A percentile compares a stretch with the other conserved stretches of the same genome.
Evolutionary conservation across 2,113 vertebrate genomes (phyloP).

Genomic region (Anarhynchus alexandrinus): DNA sequence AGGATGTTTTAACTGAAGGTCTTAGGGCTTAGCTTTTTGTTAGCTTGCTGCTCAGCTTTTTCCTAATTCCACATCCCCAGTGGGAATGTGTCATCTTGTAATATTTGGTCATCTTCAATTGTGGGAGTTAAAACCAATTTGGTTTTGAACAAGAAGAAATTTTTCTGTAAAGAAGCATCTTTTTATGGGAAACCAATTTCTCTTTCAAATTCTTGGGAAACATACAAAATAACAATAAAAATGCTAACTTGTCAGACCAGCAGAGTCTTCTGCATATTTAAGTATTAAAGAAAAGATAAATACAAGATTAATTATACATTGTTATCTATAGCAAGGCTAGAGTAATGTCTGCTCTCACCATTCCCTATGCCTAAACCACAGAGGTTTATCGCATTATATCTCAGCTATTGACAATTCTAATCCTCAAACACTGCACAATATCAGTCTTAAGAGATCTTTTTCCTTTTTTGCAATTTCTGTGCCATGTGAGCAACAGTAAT

Average conservation of each 20-base stretch:
- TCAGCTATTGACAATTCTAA: neutral
- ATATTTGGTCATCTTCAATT: neutral
- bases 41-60: neutral
- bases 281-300: neutral
- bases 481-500: neutral
- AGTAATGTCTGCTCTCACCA: neutral
- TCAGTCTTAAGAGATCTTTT: neutral
- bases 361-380: neutral
- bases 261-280: neutral
- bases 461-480: neutral
- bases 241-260: neutral
- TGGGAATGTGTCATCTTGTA: neutral
- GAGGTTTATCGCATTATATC: neutral
- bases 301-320: neutral
- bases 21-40: slow-evolving; percentile 3
- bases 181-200: neutral
- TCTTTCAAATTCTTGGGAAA: neutral
- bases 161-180: neutral
- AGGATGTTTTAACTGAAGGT: neutral
- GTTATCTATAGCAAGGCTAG: neutral
- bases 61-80: neutral
- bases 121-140: neutral
- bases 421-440: neutral
- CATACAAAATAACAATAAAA: neutral
- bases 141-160: neutral